Percentiles rank a stretch among this genome's conserved stretches.
Conservation (phyloP, 2,888 invertebrate genomes). For the Neria commutata region DNA sequence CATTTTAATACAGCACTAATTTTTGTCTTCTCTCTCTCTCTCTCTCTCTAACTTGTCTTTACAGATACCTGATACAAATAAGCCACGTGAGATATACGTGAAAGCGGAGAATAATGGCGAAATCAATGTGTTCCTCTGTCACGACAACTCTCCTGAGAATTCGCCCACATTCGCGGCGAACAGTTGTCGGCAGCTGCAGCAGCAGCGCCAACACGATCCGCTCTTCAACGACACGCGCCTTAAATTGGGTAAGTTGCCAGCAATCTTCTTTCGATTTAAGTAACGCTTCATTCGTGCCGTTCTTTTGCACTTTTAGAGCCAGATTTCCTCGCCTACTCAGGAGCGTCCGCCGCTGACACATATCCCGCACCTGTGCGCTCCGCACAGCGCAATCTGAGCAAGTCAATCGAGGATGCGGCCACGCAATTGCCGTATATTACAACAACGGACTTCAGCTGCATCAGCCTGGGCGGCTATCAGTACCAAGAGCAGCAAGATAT, state of each 20-base stretch:
- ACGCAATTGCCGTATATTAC: conserved; percentile 46
- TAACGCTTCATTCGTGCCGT: conserved; percentile 6
- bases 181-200: conserved; percentile 32
- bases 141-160: conserved; percentile 70
- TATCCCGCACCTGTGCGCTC: conserved; percentile 57
- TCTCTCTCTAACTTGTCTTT: conserved; percentile 26
- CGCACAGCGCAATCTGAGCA: conserved; percentile 62
- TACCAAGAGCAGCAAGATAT: conserved; percentile 34
- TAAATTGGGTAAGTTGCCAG: conserved; percentile 53
- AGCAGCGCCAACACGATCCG: conserved; percentile 63
- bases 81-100: conserved; percentile 82
- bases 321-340: too few relatives aligned
- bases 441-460: conserved; percentile 47
- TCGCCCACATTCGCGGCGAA: conserved; percentile 55
- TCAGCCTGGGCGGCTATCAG: conserved; percentile 42
- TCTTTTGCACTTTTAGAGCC: conserved; percentile 23
- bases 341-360: conserved; percentile 42
- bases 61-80: conserved; percentile 71
- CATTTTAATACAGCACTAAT: too few relatives aligned
- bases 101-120: conserved; percentile 87
- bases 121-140: conserved; percentile 95
- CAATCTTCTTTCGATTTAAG: conserved; percentile 38
- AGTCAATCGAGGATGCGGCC: conserved; percentile 60
- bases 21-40: too few relatives aligned
- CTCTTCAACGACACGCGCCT: conserved; percentile 67